Conservation (phyloP, 2,113 vertebrate species). For the Mohoua ochrocephala region DNA sequence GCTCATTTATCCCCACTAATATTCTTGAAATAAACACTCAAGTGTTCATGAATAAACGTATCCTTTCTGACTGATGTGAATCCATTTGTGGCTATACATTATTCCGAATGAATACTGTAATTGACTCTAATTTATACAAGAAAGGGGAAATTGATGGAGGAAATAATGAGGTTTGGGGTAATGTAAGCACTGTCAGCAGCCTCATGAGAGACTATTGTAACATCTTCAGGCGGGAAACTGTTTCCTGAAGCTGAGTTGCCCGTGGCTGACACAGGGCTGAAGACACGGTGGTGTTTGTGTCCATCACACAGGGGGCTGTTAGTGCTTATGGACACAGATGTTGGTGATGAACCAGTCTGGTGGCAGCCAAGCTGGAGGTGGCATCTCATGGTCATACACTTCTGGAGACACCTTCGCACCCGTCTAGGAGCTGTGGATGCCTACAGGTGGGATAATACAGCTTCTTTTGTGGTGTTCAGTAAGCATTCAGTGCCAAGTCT, state of each 20-base stretch:
- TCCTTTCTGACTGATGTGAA: conserved; percentile 43
- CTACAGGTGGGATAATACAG: not conserved
- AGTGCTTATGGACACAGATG: not conserved
- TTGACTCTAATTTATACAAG: conserved; percentile 55
- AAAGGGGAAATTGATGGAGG: conserved; percentile 26
- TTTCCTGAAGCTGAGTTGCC: not conserved
- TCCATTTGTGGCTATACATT: conserved; percentile 29
- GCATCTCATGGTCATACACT: not conserved
- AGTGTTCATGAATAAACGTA: conserved; percentile 37
- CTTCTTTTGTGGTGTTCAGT: not conserved
- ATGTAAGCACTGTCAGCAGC: not conserved
- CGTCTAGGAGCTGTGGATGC: not conserved
- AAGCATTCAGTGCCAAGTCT: not conserved
- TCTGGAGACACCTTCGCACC: not conserved
- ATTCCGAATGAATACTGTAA: conserved; percentile 7
- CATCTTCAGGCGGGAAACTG: not conserved
- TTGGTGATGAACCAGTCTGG: not conserved
- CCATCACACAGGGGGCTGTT: rapidly evolving
- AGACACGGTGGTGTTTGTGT: not conserved
- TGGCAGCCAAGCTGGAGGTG: not conserved
- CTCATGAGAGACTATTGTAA: not conserved
- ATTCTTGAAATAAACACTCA: conserved; percentile 62
- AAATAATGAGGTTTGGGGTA: conserved; percentile 30
- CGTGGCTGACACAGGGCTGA: not conserved
- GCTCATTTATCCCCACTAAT: conserved; percentile 41